A percentile compares a stretch with the other conserved stretches of the same genome.
These are phyloP conservation scores for Catharus bicknelli DNA, from an alignment of 2,113 vertebrate species.

Conservation along the genomic window DNA sequence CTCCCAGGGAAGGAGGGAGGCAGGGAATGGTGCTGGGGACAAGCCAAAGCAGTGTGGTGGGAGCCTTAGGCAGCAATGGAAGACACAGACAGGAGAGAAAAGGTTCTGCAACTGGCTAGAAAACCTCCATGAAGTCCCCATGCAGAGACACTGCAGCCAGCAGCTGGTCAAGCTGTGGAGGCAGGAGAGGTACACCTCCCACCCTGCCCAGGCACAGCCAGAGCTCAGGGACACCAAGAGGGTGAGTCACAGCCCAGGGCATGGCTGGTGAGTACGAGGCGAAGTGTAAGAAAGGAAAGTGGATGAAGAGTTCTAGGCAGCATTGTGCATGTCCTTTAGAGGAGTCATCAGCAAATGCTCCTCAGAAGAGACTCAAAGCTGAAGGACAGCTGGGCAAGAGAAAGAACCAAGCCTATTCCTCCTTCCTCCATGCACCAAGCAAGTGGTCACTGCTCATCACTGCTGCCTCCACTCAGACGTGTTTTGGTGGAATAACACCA, in stretches of 20 bases:
- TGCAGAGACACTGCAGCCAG: not conserved
- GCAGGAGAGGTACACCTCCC: not conserved
- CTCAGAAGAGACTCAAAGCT: not conserved
- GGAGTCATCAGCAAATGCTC: not conserved
- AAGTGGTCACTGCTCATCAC: not conserved
- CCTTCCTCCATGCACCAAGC: fast-evolving
- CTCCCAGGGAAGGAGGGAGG: not conserved
- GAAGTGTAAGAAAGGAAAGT: not conserved
- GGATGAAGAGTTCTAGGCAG: not conserved
- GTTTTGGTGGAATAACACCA: constrained; percentile 42
- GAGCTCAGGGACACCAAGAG: not conserved
- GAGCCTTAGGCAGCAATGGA: not conserved
- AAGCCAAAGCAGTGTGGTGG: not conserved
- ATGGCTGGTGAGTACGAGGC: fast-evolving
- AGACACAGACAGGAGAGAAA: fast-evolving
- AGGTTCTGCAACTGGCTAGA: not conserved
- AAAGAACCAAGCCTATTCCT: fast-evolving
- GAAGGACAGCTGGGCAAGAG: not conserved
- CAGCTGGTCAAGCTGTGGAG: fast-evolving
- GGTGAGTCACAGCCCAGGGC: not conserved
- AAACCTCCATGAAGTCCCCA: fast-evolving
- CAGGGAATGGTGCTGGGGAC: fast-evolving
- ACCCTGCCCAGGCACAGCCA: fast-evolving
- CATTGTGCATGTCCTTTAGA: fast-evolving
- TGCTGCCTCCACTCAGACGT: not conserved